phyloP scores from a whole-genome alignment of 2,113 vertebrate species.

The Siniperca chuatsi region DNA sequence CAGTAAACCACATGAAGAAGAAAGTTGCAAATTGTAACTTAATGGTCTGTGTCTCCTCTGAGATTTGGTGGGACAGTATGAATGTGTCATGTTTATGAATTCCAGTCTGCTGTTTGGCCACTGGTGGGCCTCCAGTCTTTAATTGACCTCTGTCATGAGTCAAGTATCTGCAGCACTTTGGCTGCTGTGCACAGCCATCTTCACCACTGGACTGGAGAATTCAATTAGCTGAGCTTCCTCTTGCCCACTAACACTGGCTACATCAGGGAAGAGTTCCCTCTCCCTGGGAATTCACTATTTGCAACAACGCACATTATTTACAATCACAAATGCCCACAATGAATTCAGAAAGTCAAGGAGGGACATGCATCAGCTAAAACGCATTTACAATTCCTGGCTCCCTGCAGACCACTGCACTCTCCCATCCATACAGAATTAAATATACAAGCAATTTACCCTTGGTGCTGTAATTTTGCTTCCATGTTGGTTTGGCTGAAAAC shows the following conservation, averaged over 20 bases:
- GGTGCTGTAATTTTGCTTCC: constrained; percentile 25
- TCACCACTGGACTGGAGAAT: constrained; percentile 45
- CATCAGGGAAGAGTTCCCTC: constrained; percentile 19
- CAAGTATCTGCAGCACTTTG: constrained; percentile 44
- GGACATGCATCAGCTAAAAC: constrained; percentile 30
- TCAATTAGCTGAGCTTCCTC: constrained; percentile 55
- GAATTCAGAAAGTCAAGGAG: constrained; percentile 38
- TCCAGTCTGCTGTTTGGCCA: constrained; percentile 15
- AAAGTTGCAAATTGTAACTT: background rate
- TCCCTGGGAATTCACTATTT: constrained; percentile 29
- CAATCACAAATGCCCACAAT: constrained; percentile 44
- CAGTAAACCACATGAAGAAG: background rate
- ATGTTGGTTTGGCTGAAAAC: constrained; percentile 13
- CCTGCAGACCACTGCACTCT: constrained; percentile 13
- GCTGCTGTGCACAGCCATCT: background rate
- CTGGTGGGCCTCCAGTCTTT: constrained; percentile 23
- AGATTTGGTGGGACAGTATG: background rate
- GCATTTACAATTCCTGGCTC: constrained; percentile 27
- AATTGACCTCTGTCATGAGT: constrained; percentile 54
- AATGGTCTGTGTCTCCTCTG: background rate
- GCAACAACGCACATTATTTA: constrained; percentile 50
- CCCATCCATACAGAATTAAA: constrained; percentile 39
- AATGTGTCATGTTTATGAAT: constrained; percentile 7
- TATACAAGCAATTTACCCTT: constrained; percentile 26
- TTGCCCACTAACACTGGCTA: constrained; percentile 15